These are phyloP conservation scores for Melikaiella ostensackeni DNA, from an alignment of 2,888 invertebrate genomes.

Conservation along the genomic window DNA sequence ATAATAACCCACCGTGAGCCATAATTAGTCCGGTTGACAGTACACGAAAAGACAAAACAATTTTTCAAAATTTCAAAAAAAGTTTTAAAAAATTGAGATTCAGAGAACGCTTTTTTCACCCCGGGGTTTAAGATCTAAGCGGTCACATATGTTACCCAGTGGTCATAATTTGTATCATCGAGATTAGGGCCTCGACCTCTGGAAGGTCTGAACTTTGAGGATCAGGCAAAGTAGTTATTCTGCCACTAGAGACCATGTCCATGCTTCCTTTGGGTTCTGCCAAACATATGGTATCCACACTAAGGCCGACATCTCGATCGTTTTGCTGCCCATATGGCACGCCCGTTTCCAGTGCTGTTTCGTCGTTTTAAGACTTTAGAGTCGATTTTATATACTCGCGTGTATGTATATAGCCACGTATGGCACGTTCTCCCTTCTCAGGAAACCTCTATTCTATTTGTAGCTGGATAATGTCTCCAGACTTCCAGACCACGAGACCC, in stretches of 20 bases:
- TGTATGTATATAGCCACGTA: constrained; percentile 49
- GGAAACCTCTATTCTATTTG: constrained; percentile 61
- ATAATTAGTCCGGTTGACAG: too few species aligned
- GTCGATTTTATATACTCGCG: constrained; percentile 41
- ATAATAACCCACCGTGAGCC: too few species aligned
- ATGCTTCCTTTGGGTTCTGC: constrained; percentile 52
- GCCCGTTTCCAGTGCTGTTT: constrained; percentile 55
- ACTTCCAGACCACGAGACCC: constrained; percentile 31
- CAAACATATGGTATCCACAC: constrained; percentile 63
- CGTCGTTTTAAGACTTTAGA: constrained; percentile 47
- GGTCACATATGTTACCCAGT: background rate
- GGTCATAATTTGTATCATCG: background rate
- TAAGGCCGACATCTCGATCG: constrained; percentile 63
- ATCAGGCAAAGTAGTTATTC: constrained; percentile 3
- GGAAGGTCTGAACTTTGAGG: constrained; percentile 34
- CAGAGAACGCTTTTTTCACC: background rate
- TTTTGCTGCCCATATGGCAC: constrained; percentile 71
- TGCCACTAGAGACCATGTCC: constrained; percentile 41
- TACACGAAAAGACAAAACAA: too few species aligned
- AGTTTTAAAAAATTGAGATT: background rate
- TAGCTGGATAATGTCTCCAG: constrained; percentile 46
- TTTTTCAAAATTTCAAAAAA: too few species aligned
- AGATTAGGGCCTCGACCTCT: constrained; percentile 11
- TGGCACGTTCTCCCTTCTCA: constrained; percentile 59
- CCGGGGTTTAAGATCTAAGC: background rate